Base-by-base conservation (phyloP, 2,113 vertebrate species). In the Ginglymostoma cirratum region DNA sequence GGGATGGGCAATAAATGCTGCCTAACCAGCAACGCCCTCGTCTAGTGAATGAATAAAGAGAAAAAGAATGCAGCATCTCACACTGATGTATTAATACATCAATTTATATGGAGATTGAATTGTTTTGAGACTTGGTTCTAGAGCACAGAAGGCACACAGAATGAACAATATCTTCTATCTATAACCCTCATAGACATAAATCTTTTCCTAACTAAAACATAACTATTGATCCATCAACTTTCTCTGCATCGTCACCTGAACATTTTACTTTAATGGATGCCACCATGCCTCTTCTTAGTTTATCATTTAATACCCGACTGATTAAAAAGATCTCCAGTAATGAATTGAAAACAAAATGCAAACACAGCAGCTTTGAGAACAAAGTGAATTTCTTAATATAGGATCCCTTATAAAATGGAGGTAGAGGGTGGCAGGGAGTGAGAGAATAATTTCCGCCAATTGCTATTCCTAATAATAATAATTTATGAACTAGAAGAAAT, bases 401-500 rank as follows among this genome's bases (percentile, higher is more conserved):
- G 55, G 55, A 92, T 92, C 17, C 27, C 89, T 92, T 30, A 92
- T 4, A n/a, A 55, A 30, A 2, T 30, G 72, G 30, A 8, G 72
- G 30, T 34, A 5, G 89, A 34, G 30, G 2, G 14, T 14, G 4
- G 87, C 30, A 15, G 55, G 4, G 10, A 17, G 2, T 6, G 86
- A 21, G 15, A 23, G 17, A 10, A 34, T 76, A 8, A 66, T n/a
- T 92, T 92, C 89, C 2, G 17, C 61, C 38, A 7, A 30, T 66
- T 34, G 34, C 61, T 19, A 34, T 92, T 92, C 21, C 30, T 21
- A 61, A 65, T 34, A 93, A 93, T 66, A 93, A 66, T 66, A 93
- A 66, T 67, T 67, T 93, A 8, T 93, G 89, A 93, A 93, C 89
- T 93, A 34, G 15, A 66, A 34, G 34, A 93, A 93, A 66, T 66